phyloP scores from a whole-genome alignment of 2,888 invertebrate species.

The Microchrysa polita region DNA sequence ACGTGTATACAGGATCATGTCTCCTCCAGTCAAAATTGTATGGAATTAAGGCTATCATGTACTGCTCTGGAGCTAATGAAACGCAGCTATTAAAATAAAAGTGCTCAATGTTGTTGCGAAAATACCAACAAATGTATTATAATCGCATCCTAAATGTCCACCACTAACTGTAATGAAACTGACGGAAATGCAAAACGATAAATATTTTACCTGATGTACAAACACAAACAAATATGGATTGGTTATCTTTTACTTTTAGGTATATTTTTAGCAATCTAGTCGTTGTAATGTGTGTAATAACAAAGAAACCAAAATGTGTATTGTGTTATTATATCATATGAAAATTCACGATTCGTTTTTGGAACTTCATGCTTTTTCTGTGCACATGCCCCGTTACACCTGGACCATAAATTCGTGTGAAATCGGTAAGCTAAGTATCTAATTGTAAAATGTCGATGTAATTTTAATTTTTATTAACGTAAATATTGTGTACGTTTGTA shows the following conservation, averaged over 20 bases:
- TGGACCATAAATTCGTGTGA: background rate
- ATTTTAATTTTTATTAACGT: no score
- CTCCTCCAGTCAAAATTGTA: no score
- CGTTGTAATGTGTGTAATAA: conserved; percentile 22
- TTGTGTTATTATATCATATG: conserved; percentile 29
- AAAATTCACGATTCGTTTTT: conserved; percentile 13
- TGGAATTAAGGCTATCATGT: no score
- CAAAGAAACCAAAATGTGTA: no score
- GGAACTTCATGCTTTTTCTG: conserved; percentile 23
- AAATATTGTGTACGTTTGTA: background rate
- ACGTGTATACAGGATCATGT: no score
- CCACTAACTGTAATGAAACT: conserved; percentile 8
- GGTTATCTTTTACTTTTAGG: conserved; percentile 35
- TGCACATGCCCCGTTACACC: conserved; percentile 17
- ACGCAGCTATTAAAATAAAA: no score
- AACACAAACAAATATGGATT: conserved; percentile 1
- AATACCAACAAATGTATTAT: background rate
- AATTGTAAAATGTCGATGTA: conserved; percentile 18
- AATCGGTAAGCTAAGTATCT: background rate
- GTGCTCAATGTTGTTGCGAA: conserved; percentile 6
- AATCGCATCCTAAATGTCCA: no score
- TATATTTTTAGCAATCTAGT: conserved; percentile 34
- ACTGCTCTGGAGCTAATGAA: no score
- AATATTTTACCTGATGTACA: background rate
- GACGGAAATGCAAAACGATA: background rate